These are phyloP conservation scores for Phytoseiulus persimilis DNA, from an alignment of 2,888 invertebrate genomes.

Conservation along the genomic window DNA sequence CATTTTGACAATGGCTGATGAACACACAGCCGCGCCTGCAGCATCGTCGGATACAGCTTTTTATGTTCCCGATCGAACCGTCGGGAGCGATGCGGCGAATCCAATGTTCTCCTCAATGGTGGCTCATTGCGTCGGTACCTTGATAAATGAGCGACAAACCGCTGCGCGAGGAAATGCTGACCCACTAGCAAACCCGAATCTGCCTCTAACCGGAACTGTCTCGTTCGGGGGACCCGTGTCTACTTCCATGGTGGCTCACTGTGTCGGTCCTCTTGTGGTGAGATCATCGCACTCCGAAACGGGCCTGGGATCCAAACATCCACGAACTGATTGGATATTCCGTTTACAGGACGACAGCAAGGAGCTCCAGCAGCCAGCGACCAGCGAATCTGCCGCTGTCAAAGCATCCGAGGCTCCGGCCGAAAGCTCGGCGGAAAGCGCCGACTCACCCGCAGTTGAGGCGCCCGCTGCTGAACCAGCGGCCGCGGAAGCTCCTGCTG, in stretches of 20 bases:
- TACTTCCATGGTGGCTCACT: not conserved
- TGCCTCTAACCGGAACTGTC: not conserved
- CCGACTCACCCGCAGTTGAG: not conserved
- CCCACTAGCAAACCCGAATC: not conserved
- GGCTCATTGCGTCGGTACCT: slow-evolving; percentile 15
- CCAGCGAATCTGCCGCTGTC: not conserved
- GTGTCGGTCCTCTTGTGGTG: not conserved
- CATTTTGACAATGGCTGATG: not conserved
- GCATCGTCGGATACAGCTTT: not conserved
- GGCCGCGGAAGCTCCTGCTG: not conserved
- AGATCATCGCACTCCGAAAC: not conserved
- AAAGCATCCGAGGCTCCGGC: not conserved
- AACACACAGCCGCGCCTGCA: not conserved
- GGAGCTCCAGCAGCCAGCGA: not conserved
- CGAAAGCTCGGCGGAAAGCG: not conserved
- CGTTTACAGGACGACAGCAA: not conserved
- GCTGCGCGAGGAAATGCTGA: not conserved
- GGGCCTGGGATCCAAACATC: not conserved
- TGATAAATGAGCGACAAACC: not conserved
- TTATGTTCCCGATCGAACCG: not conserved
- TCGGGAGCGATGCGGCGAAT: not conserved
- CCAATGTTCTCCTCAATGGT: slow-evolving; percentile 6
- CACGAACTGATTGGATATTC: not conserved
- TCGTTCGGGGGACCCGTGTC: not conserved
- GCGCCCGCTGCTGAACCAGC: not conserved